These are phyloP conservation scores for Anarrhichthys ocellatus DNA, from an alignment of 2,113 vertebrate species.

Conservation along the genomic window DNA sequence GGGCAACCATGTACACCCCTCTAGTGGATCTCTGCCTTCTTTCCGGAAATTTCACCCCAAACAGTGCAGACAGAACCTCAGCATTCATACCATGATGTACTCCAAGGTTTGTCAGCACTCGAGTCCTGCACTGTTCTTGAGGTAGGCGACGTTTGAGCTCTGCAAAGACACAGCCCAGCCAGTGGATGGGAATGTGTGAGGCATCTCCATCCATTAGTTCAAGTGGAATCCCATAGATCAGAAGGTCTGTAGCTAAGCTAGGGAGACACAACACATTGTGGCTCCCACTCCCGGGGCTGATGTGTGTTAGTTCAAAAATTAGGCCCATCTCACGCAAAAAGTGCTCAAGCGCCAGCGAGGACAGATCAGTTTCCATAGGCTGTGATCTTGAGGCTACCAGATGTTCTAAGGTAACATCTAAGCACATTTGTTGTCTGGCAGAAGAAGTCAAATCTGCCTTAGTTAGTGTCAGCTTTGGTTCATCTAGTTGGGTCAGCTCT, in stretches of 20 bases:
- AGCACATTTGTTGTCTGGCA: no score
- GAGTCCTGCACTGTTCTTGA: conserved; percentile 48
- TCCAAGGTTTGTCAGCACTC: conserved; percentile 74
- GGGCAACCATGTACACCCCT: conserved; percentile 79
- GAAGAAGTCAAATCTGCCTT: no score
- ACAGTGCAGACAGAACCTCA: conserved; percentile 87
- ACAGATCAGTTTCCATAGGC: conserved; percentile 25
- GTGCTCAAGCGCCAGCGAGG: conserved; percentile 77
- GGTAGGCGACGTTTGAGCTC: conserved; percentile 71
- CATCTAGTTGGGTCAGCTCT: no score
- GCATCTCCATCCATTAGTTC: conserved; percentile 82
- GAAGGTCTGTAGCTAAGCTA: conserved; percentile 73
- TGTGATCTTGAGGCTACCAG: conserved; percentile 14
- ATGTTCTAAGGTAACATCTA: no score
- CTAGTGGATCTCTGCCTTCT: conserved; percentile 71
- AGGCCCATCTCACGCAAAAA: conserved; percentile 83
- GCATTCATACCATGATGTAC: conserved; percentile 74
- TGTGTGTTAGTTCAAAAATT: conserved; percentile 79
- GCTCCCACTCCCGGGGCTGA: conserved; percentile 47
- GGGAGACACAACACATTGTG: conserved; percentile 74
- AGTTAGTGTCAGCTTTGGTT: no score
- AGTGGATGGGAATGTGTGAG: conserved; percentile 73
- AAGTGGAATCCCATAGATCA: conserved; percentile 78
- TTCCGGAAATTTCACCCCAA: conserved; percentile 84
- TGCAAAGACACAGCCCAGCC: conserved; percentile 75